Base-by-base conservation (phyloP, 2,888 invertebrate species). In the Xylocampa areola region DNA sequence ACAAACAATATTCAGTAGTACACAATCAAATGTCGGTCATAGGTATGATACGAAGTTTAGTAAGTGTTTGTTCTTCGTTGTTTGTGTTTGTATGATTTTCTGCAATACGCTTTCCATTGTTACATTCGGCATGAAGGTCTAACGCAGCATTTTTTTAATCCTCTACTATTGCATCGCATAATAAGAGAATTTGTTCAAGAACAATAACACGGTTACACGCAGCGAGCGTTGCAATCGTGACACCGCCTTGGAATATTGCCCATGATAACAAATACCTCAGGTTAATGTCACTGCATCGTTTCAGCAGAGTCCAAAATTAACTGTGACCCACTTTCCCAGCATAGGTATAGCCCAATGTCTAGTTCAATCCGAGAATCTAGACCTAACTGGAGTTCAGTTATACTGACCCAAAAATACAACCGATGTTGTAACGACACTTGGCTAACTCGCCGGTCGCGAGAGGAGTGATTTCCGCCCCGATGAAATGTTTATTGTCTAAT, bases 331-430 rank as follows among this genome's bases (percentile, higher is more conserved):
- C 66, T 86, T 89, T 81, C 80, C 77, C 68, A 71, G 72, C 75
- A 80, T 76, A 77, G 78, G 51, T 67, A 47, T 58, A 77, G 69
- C 68, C 77, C 89, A 91, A 91, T 92, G 92, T 92, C 92, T 92
- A 91, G 91, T 91, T 91, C 90, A 90, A 74, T 76, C 68, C n/a
- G n/a, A 27, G 23, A 62, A 53, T 33, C 41, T 51, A 48, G 27
- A 19, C 10, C 41, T 43, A 23, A 13, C 60, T 41, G 57, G 43
- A 57, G 51, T 66, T 48, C 27, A 39, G 8, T 19, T 36, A 5
- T 11, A 39, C 23, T 25, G 35, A 19, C 8, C 39, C 35, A 49
- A 41, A 54, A 70, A 49, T 63, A 60, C 29, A 40, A 33, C 36
- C 39, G 40, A 53, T 76, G 48, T 57, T 61, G 69, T 36, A 70